Base-by-base conservation (phyloP, 2,888 invertebrate species). In the Amaurobius ferox region DNA sequence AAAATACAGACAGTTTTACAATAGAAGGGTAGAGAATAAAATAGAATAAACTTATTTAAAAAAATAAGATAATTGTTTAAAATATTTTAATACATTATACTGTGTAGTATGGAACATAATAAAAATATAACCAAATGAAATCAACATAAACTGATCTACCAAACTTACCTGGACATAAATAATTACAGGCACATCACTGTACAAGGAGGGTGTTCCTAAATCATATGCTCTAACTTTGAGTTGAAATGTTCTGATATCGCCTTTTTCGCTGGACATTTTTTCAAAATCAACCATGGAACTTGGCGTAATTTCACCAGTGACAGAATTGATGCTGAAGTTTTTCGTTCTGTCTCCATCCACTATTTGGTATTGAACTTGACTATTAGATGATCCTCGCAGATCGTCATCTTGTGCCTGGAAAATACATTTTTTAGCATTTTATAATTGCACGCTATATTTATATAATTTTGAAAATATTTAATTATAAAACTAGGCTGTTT, bases 241-340 rank as follows among this genome's bases (percentile, higher is more conserved):
- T n/a, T 94, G 93, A 88, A 94, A 94, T 19, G 94, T 92, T 90
- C 93, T 92, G 39, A 89, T 88, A 48, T 90, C 90, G 11, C 90
- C 89, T 13, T 89, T 88, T 94, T 94, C 78, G 62, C 86, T 73
- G 0, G 93, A 93, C 76, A 97, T 92, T 88, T 94, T 93, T 91
- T 97, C 97, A 90, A 96, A 97, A 92, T 97, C 97, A 81, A 97
- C 92, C 0, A 94, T 93, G 13, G 92, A 92, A 1, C 92, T 91
- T 0, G 96, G 96, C 67, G 92, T 93, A 68, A 98, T 92, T 40
- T 94, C 91, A 0, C 98, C 98, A 9, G 94, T 93, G 88, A 93
- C 93, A 0, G 95, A 93, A 91, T 98, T 94, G 83, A 97, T 95
- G 0, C 94, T 94, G 90, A 97, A 97, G 91, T 97, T 97, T 28